Conservation (phyloP, 2,113 vertebrate genomes). For the Motacilla tschutschensis region DNA sequence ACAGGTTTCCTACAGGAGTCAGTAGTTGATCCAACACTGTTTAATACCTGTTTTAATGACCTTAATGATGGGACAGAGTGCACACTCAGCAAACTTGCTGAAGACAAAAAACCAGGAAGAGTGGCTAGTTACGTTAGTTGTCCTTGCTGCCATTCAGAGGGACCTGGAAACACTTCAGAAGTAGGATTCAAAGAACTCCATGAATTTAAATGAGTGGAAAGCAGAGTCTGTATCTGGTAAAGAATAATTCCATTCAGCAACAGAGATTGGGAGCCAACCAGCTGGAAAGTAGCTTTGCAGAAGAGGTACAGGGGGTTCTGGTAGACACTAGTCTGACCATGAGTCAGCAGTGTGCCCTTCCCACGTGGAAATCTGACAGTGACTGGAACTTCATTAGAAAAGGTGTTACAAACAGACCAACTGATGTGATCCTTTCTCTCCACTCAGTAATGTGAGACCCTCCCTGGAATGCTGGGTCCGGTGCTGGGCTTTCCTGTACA, state of each 20-base stretch:
- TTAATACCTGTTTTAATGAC: background rate
- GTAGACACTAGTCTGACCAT: background rate
- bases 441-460: background rate
- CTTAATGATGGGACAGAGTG: background rate
- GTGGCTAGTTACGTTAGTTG: background rate
- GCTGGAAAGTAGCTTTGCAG: background rate
- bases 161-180: background rate
- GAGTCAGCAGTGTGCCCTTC: background rate
- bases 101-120: background rate
- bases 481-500: background rate
- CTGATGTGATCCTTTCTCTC: background rate
- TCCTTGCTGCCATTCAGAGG: background rate
- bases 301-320: background rate
- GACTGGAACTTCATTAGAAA: background rate
- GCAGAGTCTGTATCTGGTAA: background rate
- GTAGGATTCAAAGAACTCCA: background rate
- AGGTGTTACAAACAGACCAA: accelerated
- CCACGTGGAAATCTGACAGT: background rate
- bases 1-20: background rate
- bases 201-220: background rate
- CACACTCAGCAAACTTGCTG: background rate
- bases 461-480: background rate
- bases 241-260: background rate
- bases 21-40: background rate
- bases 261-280: background rate